phyloP scores from a whole-genome alignment of 2,113 vertebrate genomes.

The Callipepla californica region DNA sequence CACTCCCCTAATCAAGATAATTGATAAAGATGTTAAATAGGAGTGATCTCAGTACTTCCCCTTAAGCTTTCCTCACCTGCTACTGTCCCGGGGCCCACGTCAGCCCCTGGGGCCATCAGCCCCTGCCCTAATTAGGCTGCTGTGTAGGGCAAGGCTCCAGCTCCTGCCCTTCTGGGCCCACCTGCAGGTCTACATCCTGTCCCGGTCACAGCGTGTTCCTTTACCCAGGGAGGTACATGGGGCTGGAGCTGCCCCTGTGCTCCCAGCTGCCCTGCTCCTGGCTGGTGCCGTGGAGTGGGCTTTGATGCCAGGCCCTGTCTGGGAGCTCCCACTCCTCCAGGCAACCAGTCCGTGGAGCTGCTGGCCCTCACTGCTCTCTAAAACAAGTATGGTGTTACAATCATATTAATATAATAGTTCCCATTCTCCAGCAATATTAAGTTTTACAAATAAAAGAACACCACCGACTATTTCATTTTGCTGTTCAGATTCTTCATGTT shows the following conservation, averaged over 20 bases:
- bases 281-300: too few relatives aligned
- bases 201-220: background rate
- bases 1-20: too few relatives aligned
- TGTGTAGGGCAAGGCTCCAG: background rate
- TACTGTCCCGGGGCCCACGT: accelerated
- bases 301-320: background rate
- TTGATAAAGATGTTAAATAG: too few relatives aligned
- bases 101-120: background rate
- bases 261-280: background rate
- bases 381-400: background rate
- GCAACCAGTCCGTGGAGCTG: background rate
- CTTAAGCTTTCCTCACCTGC: accelerated
- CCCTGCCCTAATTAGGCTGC: too few relatives aligned
- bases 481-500: background rate
- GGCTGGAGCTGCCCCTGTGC: accelerated
- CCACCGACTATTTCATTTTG: background rate
- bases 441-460: background rate
- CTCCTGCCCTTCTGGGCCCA: background rate
- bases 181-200: accelerated
- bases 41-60: too few relatives aligned
- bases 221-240: background rate
- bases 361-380: background rate
- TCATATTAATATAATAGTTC: background rate
- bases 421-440: background rate
- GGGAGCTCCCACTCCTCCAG: background rate